These are phyloP conservation scores for Octomys mimax DNA, from an alignment of 2,797 vertebrate genomes.

Conservation along the genomic window DNA sequence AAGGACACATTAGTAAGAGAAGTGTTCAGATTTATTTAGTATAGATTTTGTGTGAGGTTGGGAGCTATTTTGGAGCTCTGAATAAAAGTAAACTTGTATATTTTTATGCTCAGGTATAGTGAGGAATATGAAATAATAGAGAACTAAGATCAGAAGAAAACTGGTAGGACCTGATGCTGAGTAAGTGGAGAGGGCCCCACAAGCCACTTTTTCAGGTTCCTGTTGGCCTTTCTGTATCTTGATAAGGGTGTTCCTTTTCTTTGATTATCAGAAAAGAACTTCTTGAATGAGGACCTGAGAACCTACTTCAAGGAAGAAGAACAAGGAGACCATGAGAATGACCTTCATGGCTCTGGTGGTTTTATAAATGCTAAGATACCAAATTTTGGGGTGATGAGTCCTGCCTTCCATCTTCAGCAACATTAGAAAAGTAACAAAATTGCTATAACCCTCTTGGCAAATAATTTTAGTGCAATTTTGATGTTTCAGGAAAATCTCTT, in stretches of 20 bases:
- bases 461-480: background rate
- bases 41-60: background rate
- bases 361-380: background rate
- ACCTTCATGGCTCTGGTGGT: background rate
- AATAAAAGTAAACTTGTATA: background rate
- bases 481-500: background rate
- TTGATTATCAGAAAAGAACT: background rate
- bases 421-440: background rate
- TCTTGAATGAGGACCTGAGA: background rate
- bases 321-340: too few relatives aligned
- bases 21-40: background rate
- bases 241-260: background rate
- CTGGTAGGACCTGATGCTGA: background rate
- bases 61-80: background rate
- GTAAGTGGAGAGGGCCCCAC: background rate
- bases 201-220: background rate
- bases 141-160: background rate
- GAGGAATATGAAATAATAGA: background rate
- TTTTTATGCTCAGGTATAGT: background rate
- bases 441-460: background rate
- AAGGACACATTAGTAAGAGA: background rate
- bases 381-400: background rate
- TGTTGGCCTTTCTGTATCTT: background rate
- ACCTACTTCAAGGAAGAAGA: background rate
- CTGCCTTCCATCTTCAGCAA: background rate